Conservation (phyloP, 2,113 vertebrate species). For the Trematocara macrostoma region DNA sequence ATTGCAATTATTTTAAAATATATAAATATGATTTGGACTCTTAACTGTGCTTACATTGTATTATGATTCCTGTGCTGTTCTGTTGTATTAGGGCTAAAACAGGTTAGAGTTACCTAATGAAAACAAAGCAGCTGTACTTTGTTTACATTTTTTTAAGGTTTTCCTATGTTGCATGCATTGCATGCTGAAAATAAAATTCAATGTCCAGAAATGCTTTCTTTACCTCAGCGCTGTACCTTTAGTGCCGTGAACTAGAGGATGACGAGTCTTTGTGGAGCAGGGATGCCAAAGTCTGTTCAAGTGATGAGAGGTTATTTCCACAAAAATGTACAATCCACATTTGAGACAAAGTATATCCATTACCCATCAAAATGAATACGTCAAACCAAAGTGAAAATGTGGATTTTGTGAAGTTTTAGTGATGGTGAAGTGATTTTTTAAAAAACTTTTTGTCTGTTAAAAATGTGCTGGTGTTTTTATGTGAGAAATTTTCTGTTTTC, state of each 20-base stretch:
- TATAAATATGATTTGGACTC: background rate
- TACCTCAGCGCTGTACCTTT: background rate
- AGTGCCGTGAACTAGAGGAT: background rate
- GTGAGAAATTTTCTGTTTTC: background rate
- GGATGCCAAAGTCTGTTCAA: background rate
- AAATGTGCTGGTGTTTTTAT: background rate
- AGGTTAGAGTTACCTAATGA: background rate
- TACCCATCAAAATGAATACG: background rate
- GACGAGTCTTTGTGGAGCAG: background rate
- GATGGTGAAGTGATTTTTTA: background rate
- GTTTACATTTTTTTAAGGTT: background rate
- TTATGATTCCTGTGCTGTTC: background rate
- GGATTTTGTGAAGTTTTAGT: background rate
- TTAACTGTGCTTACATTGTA: background rate
- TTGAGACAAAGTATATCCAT: background rate
- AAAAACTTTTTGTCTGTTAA: background rate
- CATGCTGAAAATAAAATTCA: background rate
- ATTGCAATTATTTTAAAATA: background rate
- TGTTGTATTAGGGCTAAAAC: background rate
- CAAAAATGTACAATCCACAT: background rate
- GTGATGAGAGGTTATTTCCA: background rate
- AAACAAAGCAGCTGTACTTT: background rate
- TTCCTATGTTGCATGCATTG: background rate
- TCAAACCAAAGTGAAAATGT: background rate
- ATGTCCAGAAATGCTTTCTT: background rate